phyloP scores from a whole-genome alignment of 2,113 vertebrate genomes.

The Etheostoma cragini region DNA sequence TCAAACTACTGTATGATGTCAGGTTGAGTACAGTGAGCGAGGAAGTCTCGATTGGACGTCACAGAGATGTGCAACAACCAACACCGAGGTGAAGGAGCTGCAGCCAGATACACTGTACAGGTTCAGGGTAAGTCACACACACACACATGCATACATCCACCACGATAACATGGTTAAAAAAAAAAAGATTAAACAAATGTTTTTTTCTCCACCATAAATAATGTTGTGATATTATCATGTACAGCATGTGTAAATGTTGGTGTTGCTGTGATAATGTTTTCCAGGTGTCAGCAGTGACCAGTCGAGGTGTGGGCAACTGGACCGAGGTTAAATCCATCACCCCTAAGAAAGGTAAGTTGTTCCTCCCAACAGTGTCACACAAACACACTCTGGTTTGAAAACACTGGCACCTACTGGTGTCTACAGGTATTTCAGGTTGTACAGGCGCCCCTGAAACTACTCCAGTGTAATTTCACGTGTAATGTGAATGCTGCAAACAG shows the following conservation, averaged over 20 bases:
- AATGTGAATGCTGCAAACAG: not conserved
- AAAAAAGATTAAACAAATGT: no score
- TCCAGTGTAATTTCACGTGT: not conserved
- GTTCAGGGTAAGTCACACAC: conserved; percentile 86
- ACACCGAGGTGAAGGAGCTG: conserved; percentile 85
- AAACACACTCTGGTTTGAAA: not conserved
- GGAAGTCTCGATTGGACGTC: conserved; percentile 89
- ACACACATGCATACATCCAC: not conserved
- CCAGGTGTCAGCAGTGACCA: conserved; percentile 96
- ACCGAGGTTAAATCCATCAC: conserved; percentile 92
- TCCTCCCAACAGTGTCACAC: not conserved
- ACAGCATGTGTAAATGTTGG: not conserved
- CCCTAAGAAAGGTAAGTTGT: conserved; percentile 87
- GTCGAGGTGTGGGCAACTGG: conserved; percentile 95
- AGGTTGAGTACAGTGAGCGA: conserved; percentile 91
- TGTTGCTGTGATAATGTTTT: not conserved
- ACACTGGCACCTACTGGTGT: conserved; percentile 43
- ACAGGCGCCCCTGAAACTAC: not conserved
- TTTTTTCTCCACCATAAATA: not conserved
- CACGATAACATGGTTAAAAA: not conserved
- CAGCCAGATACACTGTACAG: conserved; percentile 85
- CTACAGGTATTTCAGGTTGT: not conserved
- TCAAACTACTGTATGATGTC: not conserved
- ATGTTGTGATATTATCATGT: no score
- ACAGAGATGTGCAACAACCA: conserved; percentile 81